A percentile compares a stretch with the other conserved stretches of the same genome.
phyloP scores from a whole-genome alignment of 30 jellyfish, hydroid and myxozoan genomes.

The Catostylus mosaicus region DNA sequence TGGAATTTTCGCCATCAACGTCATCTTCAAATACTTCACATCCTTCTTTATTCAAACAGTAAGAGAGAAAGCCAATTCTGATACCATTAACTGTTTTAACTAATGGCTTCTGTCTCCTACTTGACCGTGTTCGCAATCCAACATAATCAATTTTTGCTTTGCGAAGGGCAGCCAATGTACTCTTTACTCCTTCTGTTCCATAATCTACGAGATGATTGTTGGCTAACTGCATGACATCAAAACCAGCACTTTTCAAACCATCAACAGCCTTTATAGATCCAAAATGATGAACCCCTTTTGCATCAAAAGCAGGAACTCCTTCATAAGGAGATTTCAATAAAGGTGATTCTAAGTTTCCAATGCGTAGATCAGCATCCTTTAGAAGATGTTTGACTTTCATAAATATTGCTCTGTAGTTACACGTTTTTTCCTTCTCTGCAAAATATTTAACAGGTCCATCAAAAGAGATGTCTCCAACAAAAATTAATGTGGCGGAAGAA shows the following conservation, averaged over 20 bases:
- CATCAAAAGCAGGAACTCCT: not conserved
- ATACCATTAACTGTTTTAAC: conserved; percentile 68
- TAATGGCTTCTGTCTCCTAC: conserved; percentile 48
- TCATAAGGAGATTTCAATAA: conserved; percentile 3
- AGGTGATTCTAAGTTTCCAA: conserved; percentile 57
- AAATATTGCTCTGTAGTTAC: conserved; percentile 42
- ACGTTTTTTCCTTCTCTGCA: conserved; percentile 35
- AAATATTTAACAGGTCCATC: conserved; percentile 51
- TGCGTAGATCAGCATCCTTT: conserved; percentile 52
- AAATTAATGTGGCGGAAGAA: conserved; percentile 42
- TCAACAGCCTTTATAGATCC: conserved; percentile 62
- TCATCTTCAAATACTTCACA: conserved; percentile 4
- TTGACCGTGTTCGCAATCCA: conserved; percentile 40
- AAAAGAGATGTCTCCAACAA: conserved; percentile 64
- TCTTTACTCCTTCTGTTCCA: conserved; percentile 53
- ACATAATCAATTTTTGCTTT: conserved; percentile 53
- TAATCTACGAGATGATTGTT: conserved; percentile 72
- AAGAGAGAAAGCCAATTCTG: conserved; percentile 64
- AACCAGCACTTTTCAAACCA: conserved; percentile 71
- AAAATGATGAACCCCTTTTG: not conserved
- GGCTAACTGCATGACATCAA: conserved; percentile 51
- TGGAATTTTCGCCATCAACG: not conserved
- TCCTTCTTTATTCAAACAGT: conserved; percentile 69
- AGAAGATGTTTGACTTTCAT: conserved; percentile 9
- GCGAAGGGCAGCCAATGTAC: conserved; percentile 31